Evolutionary conservation across 2,888 invertebrate genomes (phyloP).

Genomic region (Caenorhabditis sp.): DNA sequence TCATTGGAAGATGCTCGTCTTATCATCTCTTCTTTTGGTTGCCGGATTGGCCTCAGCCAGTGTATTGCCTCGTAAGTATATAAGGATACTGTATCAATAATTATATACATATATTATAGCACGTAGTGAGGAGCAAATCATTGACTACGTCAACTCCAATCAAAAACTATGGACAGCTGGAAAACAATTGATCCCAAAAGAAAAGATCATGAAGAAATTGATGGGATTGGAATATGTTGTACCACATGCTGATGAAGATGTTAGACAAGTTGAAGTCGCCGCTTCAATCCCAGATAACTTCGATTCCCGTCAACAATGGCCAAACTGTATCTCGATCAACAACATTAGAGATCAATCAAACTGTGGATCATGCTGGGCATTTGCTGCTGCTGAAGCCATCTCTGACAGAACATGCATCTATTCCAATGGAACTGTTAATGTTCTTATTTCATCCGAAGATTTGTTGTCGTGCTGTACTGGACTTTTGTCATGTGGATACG

Average conservation of each 20-base stretch:
- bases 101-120: too few species aligned
- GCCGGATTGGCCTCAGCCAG: neutral
- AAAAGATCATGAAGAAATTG: constrained; percentile 37
- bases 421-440: constrained; percentile 66
- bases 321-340: constrained; percentile 35
- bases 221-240: constrained; percentile 35
- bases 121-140: constrained; percentile 6
- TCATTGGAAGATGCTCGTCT: neutral
- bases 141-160: constrained; percentile 45
- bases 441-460: constrained; percentile 72
- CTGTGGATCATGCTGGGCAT: constrained; percentile 82
- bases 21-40: neutral
- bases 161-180: constrained; percentile 47
- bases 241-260: constrained; percentile 34
- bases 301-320: constrained; percentile 44
- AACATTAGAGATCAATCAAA: constrained; percentile 45
- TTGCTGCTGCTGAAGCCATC: constrained; percentile 74
- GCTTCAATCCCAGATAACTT: constrained; percentile 36
- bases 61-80: neutral
- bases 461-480: constrained; percentile 71
- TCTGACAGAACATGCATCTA: constrained; percentile 73
- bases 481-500: constrained; percentile 70
- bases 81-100: too few species aligned
- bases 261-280: constrained; percentile 11
- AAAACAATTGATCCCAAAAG: constrained; percentile 24